Percentiles rank a stretch among this genome's conserved stretches.
These are phyloP conservation scores for Artibeus lituratus DNA, from an alignment of 2,797 vertebrate genomes.

Conservation along the genomic window DNA sequence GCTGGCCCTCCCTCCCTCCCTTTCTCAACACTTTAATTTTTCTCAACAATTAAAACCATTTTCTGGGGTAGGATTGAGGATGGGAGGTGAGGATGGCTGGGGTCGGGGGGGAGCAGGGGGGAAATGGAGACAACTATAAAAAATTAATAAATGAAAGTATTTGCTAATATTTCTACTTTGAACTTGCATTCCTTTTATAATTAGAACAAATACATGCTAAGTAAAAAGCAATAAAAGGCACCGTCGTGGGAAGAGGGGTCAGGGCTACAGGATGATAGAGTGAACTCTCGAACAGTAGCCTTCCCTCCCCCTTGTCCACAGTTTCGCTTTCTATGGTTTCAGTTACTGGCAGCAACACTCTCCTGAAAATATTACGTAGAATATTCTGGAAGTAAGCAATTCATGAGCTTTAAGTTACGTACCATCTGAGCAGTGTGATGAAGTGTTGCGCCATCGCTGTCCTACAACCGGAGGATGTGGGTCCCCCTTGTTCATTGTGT, in stretches of 20 bases:
- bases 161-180: conserved; percentile 30
- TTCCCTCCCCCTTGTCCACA: background rate
- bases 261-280: background rate
- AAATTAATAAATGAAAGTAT: background rate
- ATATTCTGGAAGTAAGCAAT: background rate
- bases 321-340: background rate
- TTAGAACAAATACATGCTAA: background rate
- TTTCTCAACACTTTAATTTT: background rate
- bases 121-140: too few species aligned
- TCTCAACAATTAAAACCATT: background rate
- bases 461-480: background rate
- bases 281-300: background rate
- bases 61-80: background rate
- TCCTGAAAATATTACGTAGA: background rate
- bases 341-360: background rate
- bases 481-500: background rate
- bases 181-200: conserved; percentile 1
- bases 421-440: background rate
- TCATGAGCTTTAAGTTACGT: too few species aligned
- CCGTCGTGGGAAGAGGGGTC: background rate
- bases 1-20: background rate
- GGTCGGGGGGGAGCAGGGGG: too few species aligned
- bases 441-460: background rate
- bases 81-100: too few species aligned
- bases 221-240: background rate